These are phyloP conservation scores for Tipula unca DNA, from an alignment of 2,888 invertebrate species.

Conservation along the genomic window DNA sequence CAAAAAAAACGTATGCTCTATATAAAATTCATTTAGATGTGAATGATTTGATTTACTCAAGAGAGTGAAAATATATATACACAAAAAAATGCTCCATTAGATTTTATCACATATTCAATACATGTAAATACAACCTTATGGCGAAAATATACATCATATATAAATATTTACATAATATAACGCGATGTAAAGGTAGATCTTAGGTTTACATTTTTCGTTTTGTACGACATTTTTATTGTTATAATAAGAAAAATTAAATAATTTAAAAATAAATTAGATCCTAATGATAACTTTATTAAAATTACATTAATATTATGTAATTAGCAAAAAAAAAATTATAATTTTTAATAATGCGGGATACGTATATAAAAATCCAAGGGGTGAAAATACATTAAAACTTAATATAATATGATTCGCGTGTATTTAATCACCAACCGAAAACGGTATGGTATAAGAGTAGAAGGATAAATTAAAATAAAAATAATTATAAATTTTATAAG, in stretches of 20 bases:
- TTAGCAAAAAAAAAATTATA: not conserved
- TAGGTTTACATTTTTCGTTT: not conserved
- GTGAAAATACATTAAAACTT: not conserved
- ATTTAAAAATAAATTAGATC: not conserved
- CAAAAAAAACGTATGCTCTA: not conserved
- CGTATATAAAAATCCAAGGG: not conserved
- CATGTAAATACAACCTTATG: too few relatives aligned
- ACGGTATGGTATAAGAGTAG: not conserved
- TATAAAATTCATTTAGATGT: not conserved
- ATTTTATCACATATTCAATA: too few relatives aligned
- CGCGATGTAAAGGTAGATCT: not conserved
- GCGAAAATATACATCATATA: not conserved
- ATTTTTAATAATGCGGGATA: not conserved
- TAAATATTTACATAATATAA: not conserved
- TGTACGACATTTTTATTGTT: not conserved
- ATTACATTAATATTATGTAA: not conserved
- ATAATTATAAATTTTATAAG: not conserved
- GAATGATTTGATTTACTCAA: not conserved
- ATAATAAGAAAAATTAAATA: not conserved
- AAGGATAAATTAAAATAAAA: not conserved
- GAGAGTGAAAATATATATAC: not conserved
- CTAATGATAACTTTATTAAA: not conserved
- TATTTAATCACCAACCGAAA: not conserved
- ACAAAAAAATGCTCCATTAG: too few relatives aligned
- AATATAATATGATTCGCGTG: not conserved